Conservation (phyloP, 2,888 invertebrate species). For the Ophonus ardosiacus region DNA sequence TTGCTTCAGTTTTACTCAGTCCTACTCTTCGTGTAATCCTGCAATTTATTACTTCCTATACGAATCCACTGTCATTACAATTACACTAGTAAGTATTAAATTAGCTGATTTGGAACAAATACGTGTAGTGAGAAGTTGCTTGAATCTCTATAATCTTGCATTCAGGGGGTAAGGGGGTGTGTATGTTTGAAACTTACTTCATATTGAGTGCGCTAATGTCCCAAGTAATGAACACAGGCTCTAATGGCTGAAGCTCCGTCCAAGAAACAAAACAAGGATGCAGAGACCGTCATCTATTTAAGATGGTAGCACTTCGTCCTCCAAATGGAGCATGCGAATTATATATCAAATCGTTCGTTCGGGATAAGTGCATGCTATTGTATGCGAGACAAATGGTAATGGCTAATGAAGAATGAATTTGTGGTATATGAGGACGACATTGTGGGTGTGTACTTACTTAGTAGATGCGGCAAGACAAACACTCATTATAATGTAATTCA, state of each 20-base stretch:
- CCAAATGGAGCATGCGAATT: background rate
- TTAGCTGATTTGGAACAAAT: background rate
- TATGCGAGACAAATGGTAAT: background rate
- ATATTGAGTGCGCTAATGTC: slow-evolving; percentile 28
- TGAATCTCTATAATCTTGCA: too few relatives aligned
- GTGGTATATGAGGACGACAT: background rate
- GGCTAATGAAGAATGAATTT: background rate
- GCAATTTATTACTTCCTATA: too few relatives aligned
- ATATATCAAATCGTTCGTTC: background rate
- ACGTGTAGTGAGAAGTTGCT: too few relatives aligned
- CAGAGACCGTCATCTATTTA: background rate
- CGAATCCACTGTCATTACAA: too few relatives aligned
- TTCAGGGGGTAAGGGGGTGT: too few relatives aligned
- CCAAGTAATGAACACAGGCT: slow-evolving; percentile 13
- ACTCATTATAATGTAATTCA: too few relatives aligned
- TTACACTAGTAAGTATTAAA: too few relatives aligned
- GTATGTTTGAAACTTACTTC: background rate
- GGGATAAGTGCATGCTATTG: background rate
- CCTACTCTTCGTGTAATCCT: too few relatives aligned
- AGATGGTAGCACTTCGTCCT: background rate
- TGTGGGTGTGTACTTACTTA: too few relatives aligned
- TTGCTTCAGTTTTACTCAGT: too few relatives aligned
- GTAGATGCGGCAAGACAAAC: too few relatives aligned
- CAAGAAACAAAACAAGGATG: slow-evolving; percentile 6
- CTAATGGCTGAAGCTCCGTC: background rate